phyloP scores from a whole-genome alignment of 2,888 invertebrate genomes.

The Argyresthia albistria region DNA sequence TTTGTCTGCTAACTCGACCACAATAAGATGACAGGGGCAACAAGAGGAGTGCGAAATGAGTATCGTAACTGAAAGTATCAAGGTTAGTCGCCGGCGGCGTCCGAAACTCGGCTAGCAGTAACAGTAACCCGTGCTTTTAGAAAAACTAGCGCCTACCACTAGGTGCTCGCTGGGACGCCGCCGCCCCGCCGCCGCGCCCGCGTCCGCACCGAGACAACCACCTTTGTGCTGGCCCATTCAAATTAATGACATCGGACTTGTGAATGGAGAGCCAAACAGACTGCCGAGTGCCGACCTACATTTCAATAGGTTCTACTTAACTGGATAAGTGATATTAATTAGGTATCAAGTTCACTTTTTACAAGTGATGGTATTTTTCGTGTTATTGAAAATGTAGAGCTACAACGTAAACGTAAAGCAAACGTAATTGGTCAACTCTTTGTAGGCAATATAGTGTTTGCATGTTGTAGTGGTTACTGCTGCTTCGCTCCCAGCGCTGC shows the following conservation, averaged over 20 bases:
- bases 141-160: conserved; percentile 31
- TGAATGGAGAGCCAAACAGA: conserved; percentile 43
- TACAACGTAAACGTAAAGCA: too few species aligned
- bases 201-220: conserved; percentile 26
- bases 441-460: too few species aligned
- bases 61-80: conserved; percentile 69
- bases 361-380: too few species aligned
- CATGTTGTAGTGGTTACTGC: too few species aligned
- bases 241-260: conserved; percentile 50
- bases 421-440: too few species aligned
- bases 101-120: conserved; percentile 65
- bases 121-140: conserved; percentile 48
- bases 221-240: conserved; percentile 49
- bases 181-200: background rate
- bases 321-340: too few species aligned
- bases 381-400: too few species aligned
- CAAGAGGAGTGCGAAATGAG: conserved; percentile 68
- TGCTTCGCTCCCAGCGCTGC: too few species aligned
- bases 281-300: conserved; percentile 6
- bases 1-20: conserved; percentile 67
- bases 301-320: too few species aligned
- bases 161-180: conserved; percentile 27
- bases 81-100: conserved; percentile 59
- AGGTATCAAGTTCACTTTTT: too few species aligned
- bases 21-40: conserved; percentile 68